Evolutionary conservation across 2,113 vertebrate genomes (phyloP), one percentile per base, ranked within the genome.

Genomic region (Pelmatolapia mariae): DNA sequence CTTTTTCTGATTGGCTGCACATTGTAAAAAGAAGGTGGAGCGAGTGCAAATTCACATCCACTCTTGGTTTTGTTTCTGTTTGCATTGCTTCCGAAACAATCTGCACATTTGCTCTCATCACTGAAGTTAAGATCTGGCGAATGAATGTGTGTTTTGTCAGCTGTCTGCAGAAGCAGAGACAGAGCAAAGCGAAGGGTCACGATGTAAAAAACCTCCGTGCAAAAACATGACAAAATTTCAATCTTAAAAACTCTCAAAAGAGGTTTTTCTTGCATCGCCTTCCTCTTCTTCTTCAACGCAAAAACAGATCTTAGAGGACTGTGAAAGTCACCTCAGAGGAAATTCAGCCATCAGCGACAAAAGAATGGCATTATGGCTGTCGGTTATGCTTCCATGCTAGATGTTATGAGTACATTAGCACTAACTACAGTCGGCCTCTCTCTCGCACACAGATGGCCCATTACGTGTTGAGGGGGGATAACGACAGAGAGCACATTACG

Each of bases 351-450:
- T 86, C 89, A 63, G 56, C 5, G 71, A 54, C 71, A 86, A 80
- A 63, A 84, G 66, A 89, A 54, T 3, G 26, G 57, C 88, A 76
- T 85, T 84, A 81, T 68, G 82, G 82, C 84, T 87, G 84, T 76
- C 26, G 22, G 86, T 91, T 82, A 82, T 83, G 85, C 56, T 84
- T 86, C 53, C 78, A 40, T 12, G 78, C 85, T 84, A 26, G 91
- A 78, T 89, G 93, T 90, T 91, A 85, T 91, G 89, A 89, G 85
- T 38, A 38, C 92, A 95, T 93, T 91, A 93, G 83, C 18, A 7
- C 90, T 90, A 89, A 91, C 84, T 86, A 80, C 87, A 40, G 71
- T 88, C 76, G n/a, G 45, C 18, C 83, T 86, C 33, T 40, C 85
- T 81, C 79, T 56, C 57, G 19, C 83, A 56, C 83, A 90, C 86